These are phyloP conservation scores for Pheucticus melanocephalus DNA, from an alignment of 2,113 vertebrate genomes.

Conservation along the genomic window DNA sequence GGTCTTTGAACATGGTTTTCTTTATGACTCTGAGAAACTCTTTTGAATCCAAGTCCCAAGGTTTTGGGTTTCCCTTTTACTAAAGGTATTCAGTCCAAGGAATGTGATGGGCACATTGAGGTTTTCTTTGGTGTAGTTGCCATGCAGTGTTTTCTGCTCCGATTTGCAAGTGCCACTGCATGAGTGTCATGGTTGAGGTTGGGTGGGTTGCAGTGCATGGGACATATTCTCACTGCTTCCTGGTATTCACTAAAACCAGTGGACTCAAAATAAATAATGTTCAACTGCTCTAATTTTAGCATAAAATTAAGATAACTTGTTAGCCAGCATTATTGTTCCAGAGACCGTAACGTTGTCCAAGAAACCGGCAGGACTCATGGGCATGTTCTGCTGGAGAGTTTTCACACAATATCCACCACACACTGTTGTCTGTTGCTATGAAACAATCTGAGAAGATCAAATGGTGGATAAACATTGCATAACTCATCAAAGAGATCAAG, in stretches of 20 bases:
- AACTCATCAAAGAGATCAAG: slow-evolving; percentile 34
- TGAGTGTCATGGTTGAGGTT: neutral
- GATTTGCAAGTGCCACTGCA: neutral
- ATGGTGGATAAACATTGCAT: slow-evolving; percentile 12
- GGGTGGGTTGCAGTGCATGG: neutral
- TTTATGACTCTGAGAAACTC: neutral
- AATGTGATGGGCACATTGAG: too few species aligned
- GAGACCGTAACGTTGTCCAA: neutral
- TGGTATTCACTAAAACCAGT: neutral
- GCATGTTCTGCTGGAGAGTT: neutral
- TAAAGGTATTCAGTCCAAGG: neutral
- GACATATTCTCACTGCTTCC: neutral
- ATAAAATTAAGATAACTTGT: neutral
- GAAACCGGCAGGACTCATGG: neutral
- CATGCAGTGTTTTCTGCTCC: neutral
- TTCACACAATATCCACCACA: neutral
- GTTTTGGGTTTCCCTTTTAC: neutral
- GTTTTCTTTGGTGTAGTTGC: neutral
- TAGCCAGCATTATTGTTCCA: neutral
- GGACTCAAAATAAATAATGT: neutral
- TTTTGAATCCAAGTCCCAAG: neutral
- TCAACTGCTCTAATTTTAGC: slow-evolving; percentile 15
- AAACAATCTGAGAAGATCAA: slow-evolving; percentile 34
- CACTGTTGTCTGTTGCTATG: slow-evolving; percentile 39
- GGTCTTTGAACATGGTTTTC: neutral